Conservation (phyloP, 2,797 vertebrate genomes). For the Pseudopleuronectes americanus region DNA sequence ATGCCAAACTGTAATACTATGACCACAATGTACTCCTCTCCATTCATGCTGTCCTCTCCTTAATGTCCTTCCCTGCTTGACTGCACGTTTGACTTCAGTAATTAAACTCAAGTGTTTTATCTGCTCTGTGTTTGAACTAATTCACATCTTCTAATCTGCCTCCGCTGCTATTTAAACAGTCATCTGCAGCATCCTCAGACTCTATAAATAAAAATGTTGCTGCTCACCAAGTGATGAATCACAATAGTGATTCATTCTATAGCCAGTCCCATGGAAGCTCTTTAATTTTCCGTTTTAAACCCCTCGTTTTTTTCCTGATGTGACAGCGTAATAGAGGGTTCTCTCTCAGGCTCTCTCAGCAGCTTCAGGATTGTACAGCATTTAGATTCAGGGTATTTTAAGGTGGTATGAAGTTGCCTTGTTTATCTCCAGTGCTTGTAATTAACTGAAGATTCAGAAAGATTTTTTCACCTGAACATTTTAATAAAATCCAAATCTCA, state of each 20-base stretch:
- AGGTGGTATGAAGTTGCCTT: constrained; percentile 1
- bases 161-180: constrained; percentile 46
- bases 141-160: constrained; percentile 35
- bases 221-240: constrained; percentile 52
- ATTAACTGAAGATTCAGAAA: constrained; percentile 2
- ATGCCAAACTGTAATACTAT: constrained; percentile 7
- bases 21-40: constrained; percentile 15
- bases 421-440: background rate
- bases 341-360: constrained; percentile 5
- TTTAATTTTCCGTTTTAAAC: constrained; percentile 42
- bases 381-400: background rate
- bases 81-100: constrained; percentile 36
- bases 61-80: background rate
- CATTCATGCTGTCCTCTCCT: background rate
- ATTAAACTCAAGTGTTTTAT: constrained; percentile 41
- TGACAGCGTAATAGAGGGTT: constrained; percentile 9
- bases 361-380: constrained; percentile 1
- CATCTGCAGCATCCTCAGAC: constrained; percentile 21
- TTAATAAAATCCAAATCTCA: constrained; percentile 1
- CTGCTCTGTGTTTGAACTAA: constrained; percentile 17
- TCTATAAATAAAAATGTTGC: constrained; percentile 51
- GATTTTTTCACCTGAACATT: constrained; percentile 10
- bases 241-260: constrained; percentile 56
- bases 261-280: constrained; percentile 30
- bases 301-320: constrained; percentile 1